Evolutionary conservation across 2,888 invertebrate genomes (phyloP).

Genomic region (Calliscelio sp.): DNA sequence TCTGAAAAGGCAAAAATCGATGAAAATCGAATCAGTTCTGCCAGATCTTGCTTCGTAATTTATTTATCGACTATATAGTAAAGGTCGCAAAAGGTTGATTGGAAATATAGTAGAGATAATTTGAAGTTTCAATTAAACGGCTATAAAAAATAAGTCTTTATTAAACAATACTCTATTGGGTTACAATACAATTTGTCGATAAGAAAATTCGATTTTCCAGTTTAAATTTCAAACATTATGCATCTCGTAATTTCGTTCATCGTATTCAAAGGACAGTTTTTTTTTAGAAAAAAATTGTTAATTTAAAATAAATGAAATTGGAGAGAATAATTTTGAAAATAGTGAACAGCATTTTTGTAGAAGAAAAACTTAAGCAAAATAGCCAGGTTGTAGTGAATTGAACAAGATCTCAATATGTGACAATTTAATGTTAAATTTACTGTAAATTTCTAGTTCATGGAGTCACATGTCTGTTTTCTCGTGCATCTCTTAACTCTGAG

Average conservation of each 20-base stretch:
- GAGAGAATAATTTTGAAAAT: too few species aligned
- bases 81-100: constrained; percentile 16
- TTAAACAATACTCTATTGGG: too few species aligned
- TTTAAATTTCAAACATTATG: too few species aligned
- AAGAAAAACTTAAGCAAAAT: too few species aligned
- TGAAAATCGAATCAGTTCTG: constrained; percentile 29
- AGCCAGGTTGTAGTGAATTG: too few species aligned
- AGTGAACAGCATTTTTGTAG: too few species aligned
- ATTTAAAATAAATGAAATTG: too few species aligned
- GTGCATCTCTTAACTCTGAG: constrained; percentile 39
- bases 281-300: too few species aligned
- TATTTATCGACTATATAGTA: background rate
- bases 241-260: too few species aligned
- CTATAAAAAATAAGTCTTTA: background rate
- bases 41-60: background rate
- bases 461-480: constrained; percentile 40
- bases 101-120: background rate
- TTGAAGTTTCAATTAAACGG: background rate
- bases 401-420: constrained; percentile 8
- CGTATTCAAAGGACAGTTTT: too few species aligned
- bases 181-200: too few species aligned
- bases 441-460: constrained; percentile 53
- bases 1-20: constrained; percentile 37
- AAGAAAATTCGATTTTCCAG: too few species aligned
- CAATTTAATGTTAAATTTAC: constrained; percentile 36